These are phyloP conservation scores for Pteromalus puparum DNA, from an alignment of 1,140 invertebrate species.

Conservation along the genomic window DNA sequence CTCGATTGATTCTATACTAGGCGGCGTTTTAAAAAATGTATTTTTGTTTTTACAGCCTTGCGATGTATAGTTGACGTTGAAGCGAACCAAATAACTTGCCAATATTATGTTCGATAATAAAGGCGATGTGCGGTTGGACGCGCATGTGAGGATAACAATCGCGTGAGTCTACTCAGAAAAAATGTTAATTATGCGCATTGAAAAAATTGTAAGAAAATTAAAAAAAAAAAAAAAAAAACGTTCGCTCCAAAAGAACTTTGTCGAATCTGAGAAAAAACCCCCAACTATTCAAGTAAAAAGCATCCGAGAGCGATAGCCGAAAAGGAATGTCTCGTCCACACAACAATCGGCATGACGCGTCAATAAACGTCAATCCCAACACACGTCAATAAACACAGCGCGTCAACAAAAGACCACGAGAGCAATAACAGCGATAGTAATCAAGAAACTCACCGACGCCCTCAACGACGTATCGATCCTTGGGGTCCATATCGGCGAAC, in stretches of 20 bases:
- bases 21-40: too few species aligned
- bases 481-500: constrained; percentile 68
- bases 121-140: too few species aligned
- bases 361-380: too few species aligned
- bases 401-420: too few species aligned
- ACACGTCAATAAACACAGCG: background rate
- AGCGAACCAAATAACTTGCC: background rate
- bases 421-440: background rate
- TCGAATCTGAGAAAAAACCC: too few species aligned
- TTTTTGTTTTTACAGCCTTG: too few species aligned
- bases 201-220: background rate
- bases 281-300: background rate
- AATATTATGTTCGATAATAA: too few species aligned
- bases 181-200: background rate
- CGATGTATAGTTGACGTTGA: background rate
- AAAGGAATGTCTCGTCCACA: background rate
- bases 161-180: background rate
- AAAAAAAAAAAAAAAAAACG: background rate
- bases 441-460: constrained; percentile 60
- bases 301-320: background rate
- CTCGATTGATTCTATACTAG: too few species aligned
- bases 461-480: constrained; percentile 69
- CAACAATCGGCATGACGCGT: background rate
- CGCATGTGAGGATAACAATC: too few species aligned
- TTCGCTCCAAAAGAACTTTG: background rate